These are phyloP conservation scores for Zapus hudsonius DNA, from an alignment of 2,113 vertebrate genomes.

Conservation along the genomic window DNA sequence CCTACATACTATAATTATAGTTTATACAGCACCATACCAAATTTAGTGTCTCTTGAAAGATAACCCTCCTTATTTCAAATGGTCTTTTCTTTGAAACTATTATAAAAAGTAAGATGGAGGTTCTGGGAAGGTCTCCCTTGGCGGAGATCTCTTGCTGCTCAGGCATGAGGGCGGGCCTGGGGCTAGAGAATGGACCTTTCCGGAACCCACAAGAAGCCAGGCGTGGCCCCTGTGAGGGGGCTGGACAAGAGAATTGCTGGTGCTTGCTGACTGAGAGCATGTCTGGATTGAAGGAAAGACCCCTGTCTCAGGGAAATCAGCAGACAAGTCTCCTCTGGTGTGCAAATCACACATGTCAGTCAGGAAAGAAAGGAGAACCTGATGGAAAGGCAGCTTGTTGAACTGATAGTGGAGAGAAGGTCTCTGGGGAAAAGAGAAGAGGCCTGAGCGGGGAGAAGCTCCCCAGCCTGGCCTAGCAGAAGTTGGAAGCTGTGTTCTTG, in stretches of 20 bases:
- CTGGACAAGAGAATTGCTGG: too few species aligned
- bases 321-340: too few species aligned
- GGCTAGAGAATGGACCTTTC: too few species aligned
- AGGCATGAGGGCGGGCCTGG: too few species aligned
- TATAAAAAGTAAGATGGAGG: too few species aligned
- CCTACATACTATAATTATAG: background rate
- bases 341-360: background rate
- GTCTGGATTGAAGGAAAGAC: too few species aligned
- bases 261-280: too few species aligned
- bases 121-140: too few species aligned
- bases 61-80: background rate
- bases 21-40: background rate
- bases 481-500: background rate
- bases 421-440: background rate
- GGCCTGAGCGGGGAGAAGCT: background rate
- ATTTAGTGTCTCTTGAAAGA: background rate
- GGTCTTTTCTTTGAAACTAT: background rate
- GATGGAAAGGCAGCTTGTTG: background rate
- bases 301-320: too few species aligned
- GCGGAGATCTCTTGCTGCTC: background rate
- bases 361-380: constrained; percentile 7
- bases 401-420: background rate
- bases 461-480: background rate
- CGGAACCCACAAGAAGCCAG: too few species aligned
- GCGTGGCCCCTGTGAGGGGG: too few species aligned